Percentiles rank a stretch among this genome's conserved stretches.
These are phyloP conservation scores for Pangasius macronema DNA, from an alignment of 2,797 vertebrate genomes.

Conservation along the genomic window DNA sequence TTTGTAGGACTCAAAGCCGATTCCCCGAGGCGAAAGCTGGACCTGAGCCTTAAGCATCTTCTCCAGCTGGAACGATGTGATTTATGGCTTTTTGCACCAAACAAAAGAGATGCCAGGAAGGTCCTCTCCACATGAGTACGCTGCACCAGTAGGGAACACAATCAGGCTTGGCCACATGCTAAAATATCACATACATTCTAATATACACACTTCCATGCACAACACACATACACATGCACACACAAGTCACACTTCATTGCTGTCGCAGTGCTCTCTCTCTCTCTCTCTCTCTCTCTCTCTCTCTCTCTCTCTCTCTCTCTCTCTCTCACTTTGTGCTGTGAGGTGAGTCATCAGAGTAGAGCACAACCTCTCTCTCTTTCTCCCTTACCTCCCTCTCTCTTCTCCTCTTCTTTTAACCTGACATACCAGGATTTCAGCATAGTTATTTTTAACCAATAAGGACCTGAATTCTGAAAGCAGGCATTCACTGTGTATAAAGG, in stretches of 20 bases:
- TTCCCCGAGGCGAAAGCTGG: constrained; percentile 68
- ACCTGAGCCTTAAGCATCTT: constrained; percentile 68
- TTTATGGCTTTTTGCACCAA: constrained; percentile 75
- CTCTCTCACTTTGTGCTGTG: constrained; percentile 67
- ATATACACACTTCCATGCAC: constrained; percentile 19
- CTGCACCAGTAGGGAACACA: constrained; percentile 71
- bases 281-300: constrained; percentile 69
- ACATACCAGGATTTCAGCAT: constrained; percentile 43
- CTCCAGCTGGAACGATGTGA: constrained; percentile 69
- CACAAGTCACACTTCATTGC: constrained; percentile 68
- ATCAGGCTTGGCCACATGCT: constrained; percentile 19
- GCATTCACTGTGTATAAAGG: not conserved
- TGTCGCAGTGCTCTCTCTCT: constrained; percentile 76
- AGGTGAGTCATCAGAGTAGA: constrained; percentile 78
- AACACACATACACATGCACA: constrained; percentile 12
- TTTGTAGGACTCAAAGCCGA: constrained; percentile 68
- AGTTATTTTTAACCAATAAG: constrained; percentile 58
- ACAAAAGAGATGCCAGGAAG: constrained; percentile 74
- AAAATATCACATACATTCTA: constrained; percentile 4
- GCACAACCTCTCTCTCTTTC: constrained; percentile 70
- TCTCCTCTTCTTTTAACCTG: constrained; percentile 46
- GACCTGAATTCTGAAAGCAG: constrained; percentile 34
- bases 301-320: constrained; percentile 70
- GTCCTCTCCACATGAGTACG: constrained; percentile 73
- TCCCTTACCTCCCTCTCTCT: constrained; percentile 62